Evolutionary conservation across 2,888 invertebrate species (phyloP).

Genomic region (Notodonta ziczac): DNA sequence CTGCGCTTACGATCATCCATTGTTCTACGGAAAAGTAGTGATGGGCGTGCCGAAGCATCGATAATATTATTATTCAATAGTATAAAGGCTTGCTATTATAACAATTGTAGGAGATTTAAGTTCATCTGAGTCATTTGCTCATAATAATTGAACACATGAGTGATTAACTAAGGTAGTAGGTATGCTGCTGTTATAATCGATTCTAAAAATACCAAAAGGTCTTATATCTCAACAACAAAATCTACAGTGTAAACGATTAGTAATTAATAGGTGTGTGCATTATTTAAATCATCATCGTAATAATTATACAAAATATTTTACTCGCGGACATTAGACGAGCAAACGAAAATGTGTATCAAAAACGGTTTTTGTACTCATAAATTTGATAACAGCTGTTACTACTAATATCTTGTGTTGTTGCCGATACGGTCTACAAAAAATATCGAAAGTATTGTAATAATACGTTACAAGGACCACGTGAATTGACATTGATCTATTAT

Average conservation of each 20-base stretch:
- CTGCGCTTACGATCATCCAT: constrained; percentile 69
- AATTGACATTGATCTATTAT: constrained; percentile 44
- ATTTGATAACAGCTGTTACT: constrained; percentile 23
- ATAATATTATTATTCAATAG: constrained; percentile 30
- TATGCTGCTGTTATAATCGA: too few species aligned
- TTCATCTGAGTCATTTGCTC: too few species aligned
- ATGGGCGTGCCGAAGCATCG: constrained; percentile 37
- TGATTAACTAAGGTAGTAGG: too few species aligned
- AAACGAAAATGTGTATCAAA: background rate
- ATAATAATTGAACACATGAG: too few species aligned
- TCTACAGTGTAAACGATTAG: too few species aligned
- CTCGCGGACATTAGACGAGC: background rate
- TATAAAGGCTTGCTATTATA: too few species aligned
- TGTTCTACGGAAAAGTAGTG: constrained; percentile 63
- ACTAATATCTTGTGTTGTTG: constrained; percentile 25
- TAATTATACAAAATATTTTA: background rate
- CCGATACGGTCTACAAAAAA: constrained; percentile 26
- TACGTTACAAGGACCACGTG: constrained; percentile 65
- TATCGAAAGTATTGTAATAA: constrained; percentile 67
- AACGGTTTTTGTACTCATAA: constrained; percentile 3
- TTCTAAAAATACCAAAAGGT: too few species aligned
- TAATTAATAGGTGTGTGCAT: too few species aligned
- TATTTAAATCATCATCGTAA: too few species aligned
- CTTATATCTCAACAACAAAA: too few species aligned
- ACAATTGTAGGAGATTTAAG: too few species aligned